Base-by-base conservation (phyloP, 2,113 vertebrate genomes). In the Lepisosteus oculatus region DNA sequence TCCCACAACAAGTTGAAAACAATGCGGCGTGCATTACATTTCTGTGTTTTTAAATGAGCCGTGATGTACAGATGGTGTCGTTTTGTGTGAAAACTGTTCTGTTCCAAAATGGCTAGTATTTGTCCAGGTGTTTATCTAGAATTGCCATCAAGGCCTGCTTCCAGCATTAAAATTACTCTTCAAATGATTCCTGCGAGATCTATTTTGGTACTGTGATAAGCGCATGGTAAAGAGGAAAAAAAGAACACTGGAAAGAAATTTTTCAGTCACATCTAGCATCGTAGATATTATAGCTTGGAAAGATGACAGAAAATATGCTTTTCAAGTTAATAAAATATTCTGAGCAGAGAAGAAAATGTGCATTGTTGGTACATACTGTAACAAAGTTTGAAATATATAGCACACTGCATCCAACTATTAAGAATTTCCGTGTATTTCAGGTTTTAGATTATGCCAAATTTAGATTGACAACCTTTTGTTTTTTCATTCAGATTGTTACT, bases 61-160 rank as follows among this genome's bases (percentile, higher is more conserved):
- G 11, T 62, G 56, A 61, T 68, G 12, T 73, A 73, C 72, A 62
- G 72, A 73, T 73, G 72, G 29, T 12, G 45, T 62, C 8, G 43
- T 62, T 51, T 9, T 6, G 13, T 57, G 45, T 61, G 12, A 11
- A 67, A 72, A 55, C 54, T 15, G 15, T 72, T 67, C 55, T 55
- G 47, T 72, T 65, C 47, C 42, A 55, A 67, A 67, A 67, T 45
- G 12, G 44, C 72, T 73, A 8, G 3, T 55, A 67, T 73, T 73
- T 68, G 56, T 61, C 56, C 44, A 62, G 55, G 72, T 61, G 29
- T 67, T 62, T 68, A 43, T 71, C 69, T 17, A 45, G 59, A 64
- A 61, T 13, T 73, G 43, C 72, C 73, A 73, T 74, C 59, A 71
- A 68, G 55, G 66, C 77, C 13, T 41, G 56, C 51, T 72, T 78